Evolutionary conservation across 2,797 vertebrate species (phyloP), one percentile per base, ranked within the genome.

Genomic region (Synanceia verrucosa): DNA sequence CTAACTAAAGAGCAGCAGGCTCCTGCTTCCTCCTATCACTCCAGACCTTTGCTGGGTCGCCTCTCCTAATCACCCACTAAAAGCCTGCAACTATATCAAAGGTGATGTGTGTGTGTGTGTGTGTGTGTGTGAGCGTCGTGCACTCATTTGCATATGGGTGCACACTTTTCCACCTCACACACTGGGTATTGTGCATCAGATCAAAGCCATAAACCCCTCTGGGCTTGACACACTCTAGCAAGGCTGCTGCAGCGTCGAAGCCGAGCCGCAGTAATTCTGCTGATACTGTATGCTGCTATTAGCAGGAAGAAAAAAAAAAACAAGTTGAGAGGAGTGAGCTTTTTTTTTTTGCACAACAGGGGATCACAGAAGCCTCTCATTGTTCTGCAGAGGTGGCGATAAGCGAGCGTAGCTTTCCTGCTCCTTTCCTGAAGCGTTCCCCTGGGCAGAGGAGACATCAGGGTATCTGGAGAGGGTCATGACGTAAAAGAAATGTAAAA

Each of bases 61-160:
- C 78, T 90, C 79, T 84, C 84, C 87, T 93, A 93, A 93, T 94
- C 92, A 90, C 90, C 83, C 65, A 64, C 85, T 92, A 90, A 91
- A 86, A 93, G 87, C 88, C 81, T 90, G 88, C 65, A 88, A 89
- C 82, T 61, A 73, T 91, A 92, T 94, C 87, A 93, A 93, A 92
- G 87, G 81, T 72, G 48, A 63, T 78, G 65, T 59, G 61, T 75
- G 70, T 70, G 79, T 53, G 55, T 36, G 62, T 68, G 73, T 6
- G 67, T 58, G 51, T 63, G 41, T 61, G 72, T 34, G 51, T 53
- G 29, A 11, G n/a, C 1, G 52, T 33, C 9, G 31, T 50, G 62
- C 33, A 13, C 66, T 81, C 72, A 83, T 88, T 88, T 89, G 76
- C 62, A 70, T 81, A 74, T 8, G 33, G 37, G 23, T 70, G 79